A percentile compares a stretch with the other conserved stretches of the same genome.
These are phyloP conservation scores for Semnornis frantzii DNA, from an alignment of 2,113 vertebrate species.

Conservation along the genomic window DNA sequence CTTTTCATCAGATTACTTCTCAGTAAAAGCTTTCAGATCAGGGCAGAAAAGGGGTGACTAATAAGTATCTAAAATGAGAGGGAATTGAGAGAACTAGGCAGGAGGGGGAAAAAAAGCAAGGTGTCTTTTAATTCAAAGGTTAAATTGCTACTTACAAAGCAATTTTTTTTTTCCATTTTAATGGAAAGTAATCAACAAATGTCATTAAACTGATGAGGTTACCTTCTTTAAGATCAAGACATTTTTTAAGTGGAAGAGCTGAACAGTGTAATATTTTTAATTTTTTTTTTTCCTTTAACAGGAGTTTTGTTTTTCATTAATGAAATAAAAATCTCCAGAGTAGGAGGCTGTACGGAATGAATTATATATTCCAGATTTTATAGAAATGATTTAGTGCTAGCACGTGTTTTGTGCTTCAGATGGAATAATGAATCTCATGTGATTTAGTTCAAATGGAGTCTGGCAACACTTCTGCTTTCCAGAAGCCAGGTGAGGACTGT, in stretches of 20 bases:
- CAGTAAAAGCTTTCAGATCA: not conserved
- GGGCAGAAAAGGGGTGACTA: not conserved
- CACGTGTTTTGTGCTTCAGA: constrained; percentile 5
- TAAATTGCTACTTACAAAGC: not conserved
- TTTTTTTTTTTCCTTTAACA: not conserved
- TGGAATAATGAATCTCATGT: not conserved
- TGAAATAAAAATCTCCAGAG: constrained; percentile 49
- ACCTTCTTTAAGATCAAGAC: constrained; percentile 22
- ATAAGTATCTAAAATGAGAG: not conserved
- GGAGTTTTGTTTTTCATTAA: constrained; percentile 59
- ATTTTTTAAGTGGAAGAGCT: constrained; percentile 36
- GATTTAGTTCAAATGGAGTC: constrained; percentile 26
- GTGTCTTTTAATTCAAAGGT: constrained; percentile 20
- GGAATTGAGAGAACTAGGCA: not conserved
- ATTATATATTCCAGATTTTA: constrained; percentile 47
- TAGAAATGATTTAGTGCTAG: constrained; percentile 41
- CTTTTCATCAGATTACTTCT: not conserved
- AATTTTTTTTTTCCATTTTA: not conserved
- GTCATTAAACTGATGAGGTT: constrained; percentile 21
- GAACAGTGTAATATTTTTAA: not conserved
- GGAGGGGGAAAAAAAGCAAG: not conserved
- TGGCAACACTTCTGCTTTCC: not conserved
- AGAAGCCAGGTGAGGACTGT: not conserved
- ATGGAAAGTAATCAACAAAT: not conserved
- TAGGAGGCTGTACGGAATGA: not conserved